A percentile compares a stretch with the other conserved stretches of the same genome.
These are phyloP conservation scores for Apocrypta bakeri DNA, from an alignment of 1,140 invertebrate species.

Conservation along the genomic window DNA sequence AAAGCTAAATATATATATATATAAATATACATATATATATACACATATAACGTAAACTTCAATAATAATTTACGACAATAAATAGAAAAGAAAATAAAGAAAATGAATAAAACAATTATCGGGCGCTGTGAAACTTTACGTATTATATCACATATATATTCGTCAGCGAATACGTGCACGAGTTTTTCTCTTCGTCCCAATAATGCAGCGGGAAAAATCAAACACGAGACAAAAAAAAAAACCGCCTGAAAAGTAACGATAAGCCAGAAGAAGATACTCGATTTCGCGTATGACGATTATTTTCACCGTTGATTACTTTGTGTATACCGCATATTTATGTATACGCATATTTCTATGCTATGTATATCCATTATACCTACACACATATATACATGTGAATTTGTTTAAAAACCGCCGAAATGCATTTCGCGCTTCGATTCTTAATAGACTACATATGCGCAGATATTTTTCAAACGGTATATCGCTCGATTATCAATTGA, in stretches of 20 bases:
- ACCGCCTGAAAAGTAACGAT: not conserved
- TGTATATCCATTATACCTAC: no score
- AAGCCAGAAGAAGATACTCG: slow-evolving; percentile 20
- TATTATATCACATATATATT: slow-evolving; percentile 14
- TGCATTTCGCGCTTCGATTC: no score
- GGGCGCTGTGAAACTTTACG: slow-evolving; percentile 48
- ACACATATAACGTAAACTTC: slow-evolving; percentile 61
- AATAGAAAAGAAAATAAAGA: slow-evolving; percentile 50
- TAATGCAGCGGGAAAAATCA: not conserved
- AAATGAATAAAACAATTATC: slow-evolving; percentile 48
- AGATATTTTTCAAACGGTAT: not conserved
- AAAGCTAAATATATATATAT: slow-evolving; percentile 55
- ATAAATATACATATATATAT: slow-evolving; percentile 59
- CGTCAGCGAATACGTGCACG: not conserved
- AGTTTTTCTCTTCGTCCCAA: slow-evolving; percentile 15
- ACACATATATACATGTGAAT: no score
- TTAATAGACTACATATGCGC: not conserved
- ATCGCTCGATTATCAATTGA: not conserved
- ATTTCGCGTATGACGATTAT: not conserved
- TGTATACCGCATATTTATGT: not conserved
- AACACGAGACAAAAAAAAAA: not conserved
- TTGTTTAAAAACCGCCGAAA: no score
- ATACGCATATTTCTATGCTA: no score
- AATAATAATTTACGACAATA: slow-evolving; percentile 70
- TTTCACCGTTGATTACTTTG: slow-evolving; percentile 30